Conservation (phyloP, 2,113 vertebrate species). For the Takifugu flavidus region DNA sequence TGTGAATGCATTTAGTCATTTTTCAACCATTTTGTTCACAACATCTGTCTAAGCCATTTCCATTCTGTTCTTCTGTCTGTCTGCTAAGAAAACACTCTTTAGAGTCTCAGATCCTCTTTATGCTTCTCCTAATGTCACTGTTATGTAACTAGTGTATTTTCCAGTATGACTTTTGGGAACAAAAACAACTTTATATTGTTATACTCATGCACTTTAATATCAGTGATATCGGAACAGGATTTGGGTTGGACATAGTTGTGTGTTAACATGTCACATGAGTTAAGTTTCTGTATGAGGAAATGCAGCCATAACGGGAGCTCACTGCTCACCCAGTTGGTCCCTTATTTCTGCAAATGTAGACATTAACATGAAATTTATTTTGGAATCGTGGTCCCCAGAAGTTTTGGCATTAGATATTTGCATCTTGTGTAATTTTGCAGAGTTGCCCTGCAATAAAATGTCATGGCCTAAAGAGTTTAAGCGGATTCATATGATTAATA, state of each 20-base stretch:
- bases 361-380: too few relatives aligned
- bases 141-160: neutral
- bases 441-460: neutral
- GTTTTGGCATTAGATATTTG: neutral
- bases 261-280: too few relatives aligned
- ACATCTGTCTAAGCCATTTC: conserved; percentile 28
- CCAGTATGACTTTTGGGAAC: neutral
- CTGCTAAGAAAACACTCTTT: conserved; percentile 1
- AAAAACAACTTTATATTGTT: neutral
- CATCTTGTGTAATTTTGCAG: neutral
- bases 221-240: too few relatives aligned
- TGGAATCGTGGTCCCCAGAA: too few relatives aligned
- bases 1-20: conserved; percentile 16
- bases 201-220: neutral
- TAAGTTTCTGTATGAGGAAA: too few relatives aligned
- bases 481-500: neutral
- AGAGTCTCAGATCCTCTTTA: conserved; percentile 12
- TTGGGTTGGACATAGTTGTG: too few relatives aligned
- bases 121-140: conserved; percentile 9
- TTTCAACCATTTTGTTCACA: conserved; percentile 23
- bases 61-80: conserved; percentile 8
- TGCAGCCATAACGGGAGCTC: too few relatives aligned
- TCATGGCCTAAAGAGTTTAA: neutral
- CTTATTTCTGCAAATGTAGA: too few relatives aligned
- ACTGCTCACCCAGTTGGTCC: too few relatives aligned